Evolutionary conservation across 2,113 vertebrate species (phyloP).

Genomic region (Lepisosteus osseus): DNA sequence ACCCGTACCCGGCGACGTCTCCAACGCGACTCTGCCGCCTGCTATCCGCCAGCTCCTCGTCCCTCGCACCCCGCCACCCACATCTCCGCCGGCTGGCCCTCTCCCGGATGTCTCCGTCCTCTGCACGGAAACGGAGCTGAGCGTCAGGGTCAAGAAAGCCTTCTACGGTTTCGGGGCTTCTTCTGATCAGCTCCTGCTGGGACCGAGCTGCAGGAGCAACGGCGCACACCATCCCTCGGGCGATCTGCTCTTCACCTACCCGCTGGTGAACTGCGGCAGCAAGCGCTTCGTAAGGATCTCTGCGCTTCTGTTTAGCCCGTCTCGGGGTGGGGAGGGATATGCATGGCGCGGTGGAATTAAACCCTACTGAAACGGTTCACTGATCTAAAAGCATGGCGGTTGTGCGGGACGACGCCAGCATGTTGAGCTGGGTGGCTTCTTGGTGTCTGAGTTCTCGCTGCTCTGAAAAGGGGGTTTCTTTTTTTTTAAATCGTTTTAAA

Average conservation of each 20-base stretch:
- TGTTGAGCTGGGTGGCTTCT: too few species aligned
- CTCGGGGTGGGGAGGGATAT: too few species aligned
- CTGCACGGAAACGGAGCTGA: constrained; percentile 45
- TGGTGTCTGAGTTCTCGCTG: too few species aligned
- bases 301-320: too few species aligned
- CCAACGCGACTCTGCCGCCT: not conserved
- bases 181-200: constrained; percentile 46
- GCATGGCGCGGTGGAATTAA: too few species aligned
- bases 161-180: constrained; percentile 53
- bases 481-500: constrained; percentile 13
- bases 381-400: too few species aligned
- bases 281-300: constrained; percentile 41
- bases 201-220: constrained; percentile 51
- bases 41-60: not conserved
- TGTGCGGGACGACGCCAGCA: too few species aligned
- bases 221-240: constrained; percentile 39
- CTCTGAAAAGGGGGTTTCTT: too few species aligned
- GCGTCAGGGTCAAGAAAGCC: constrained; percentile 46
- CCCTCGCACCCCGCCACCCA: not conserved
- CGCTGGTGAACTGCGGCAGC: constrained; percentile 46
- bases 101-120: constrained; percentile 49
- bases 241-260: constrained; percentile 59
- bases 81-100: constrained; percentile 5
- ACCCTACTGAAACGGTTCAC: too few species aligned
- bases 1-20: too few species aligned